These are phyloP conservation scores for Pocillopora verrucosa DNA, from an alignment of 64 coral and sea anemone species.

Conservation along the genomic window DNA sequence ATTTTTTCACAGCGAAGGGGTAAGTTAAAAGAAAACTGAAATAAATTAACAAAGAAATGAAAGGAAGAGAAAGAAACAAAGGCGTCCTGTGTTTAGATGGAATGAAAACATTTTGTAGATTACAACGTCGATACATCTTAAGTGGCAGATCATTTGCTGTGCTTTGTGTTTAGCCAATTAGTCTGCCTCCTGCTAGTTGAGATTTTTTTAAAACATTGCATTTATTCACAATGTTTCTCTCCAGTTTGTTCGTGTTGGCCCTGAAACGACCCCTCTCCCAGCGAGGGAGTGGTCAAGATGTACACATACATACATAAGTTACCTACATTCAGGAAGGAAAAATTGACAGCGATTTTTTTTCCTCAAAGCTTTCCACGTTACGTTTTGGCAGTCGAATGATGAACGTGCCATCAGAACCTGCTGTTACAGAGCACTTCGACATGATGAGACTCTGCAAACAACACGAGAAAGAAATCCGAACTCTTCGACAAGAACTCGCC, in stretches of 20 bases:
- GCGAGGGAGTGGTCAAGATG: too few species aligned
- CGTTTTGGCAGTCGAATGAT: constrained; percentile 94
- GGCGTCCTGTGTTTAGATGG: too few species aligned
- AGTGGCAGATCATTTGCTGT: too few species aligned
- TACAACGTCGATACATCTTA: too few species aligned
- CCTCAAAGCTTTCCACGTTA: constrained; percentile 74
- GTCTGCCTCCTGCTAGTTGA: too few species aligned
- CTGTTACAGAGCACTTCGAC: constrained; percentile 76
- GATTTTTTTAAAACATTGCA: not conserved
- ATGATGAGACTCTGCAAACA: constrained; percentile 77
- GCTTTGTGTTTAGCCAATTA: too few species aligned
- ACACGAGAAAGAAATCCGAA: constrained; percentile 86
- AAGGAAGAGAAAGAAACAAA: too few species aligned
- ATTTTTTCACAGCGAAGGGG: not conserved
- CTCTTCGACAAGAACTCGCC: constrained; percentile 82
- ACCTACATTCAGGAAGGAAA: not conserved
- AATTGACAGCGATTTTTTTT: not conserved
- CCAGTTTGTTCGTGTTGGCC: not conserved
- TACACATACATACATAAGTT: not conserved
- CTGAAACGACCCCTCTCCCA: too few species aligned
- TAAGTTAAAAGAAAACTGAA: too few species aligned
- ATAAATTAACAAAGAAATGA: too few species aligned
- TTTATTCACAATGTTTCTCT: not conserved
- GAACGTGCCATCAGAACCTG: constrained; percentile 86
- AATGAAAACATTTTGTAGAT: too few species aligned